phyloP scores from a whole-genome alignment of 2,113 vertebrate species.

The Lepus americanus region DNA sequence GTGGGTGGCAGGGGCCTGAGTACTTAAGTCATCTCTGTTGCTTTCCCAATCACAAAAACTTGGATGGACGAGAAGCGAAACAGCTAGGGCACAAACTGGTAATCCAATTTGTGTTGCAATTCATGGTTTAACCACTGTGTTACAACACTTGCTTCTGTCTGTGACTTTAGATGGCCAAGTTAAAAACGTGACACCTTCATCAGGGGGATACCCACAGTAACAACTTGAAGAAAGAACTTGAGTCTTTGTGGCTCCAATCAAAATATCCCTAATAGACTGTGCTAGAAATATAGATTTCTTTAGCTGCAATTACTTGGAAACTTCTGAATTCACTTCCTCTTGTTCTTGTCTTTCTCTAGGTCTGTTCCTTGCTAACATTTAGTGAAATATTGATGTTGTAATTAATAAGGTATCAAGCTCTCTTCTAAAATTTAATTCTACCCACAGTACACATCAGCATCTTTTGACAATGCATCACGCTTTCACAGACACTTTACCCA shows the following conservation, averaged over 20 bases:
- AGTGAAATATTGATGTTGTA: background rate
- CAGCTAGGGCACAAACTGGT: no score
- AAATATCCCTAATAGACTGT: background rate
- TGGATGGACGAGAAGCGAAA: no score
- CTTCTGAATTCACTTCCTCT: background rate
- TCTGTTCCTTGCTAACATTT: background rate
- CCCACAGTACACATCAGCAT: background rate
- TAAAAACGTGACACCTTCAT: background rate
- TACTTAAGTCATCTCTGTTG: no score
- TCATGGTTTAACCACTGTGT: no score
- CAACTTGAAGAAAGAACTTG: constrained; percentile 9
- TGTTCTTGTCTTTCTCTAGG: background rate
- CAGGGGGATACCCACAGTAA: background rate
- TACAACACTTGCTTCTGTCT: background rate
- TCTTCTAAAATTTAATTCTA: background rate
- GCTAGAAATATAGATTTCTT: background rate
- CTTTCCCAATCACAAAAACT: no score
- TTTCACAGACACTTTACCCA: background rate
- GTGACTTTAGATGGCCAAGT: background rate
- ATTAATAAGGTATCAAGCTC: constrained; percentile 3
- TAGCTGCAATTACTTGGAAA: background rate
- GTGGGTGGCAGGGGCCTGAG: no score
- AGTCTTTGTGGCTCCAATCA: background rate
- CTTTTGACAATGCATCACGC: background rate
- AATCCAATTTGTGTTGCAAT: no score